Evolutionary conservation across 1,140 invertebrate genomes (phyloP), one percentile per base, ranked within the genome.

Genomic region (Delia radicum): DNA sequence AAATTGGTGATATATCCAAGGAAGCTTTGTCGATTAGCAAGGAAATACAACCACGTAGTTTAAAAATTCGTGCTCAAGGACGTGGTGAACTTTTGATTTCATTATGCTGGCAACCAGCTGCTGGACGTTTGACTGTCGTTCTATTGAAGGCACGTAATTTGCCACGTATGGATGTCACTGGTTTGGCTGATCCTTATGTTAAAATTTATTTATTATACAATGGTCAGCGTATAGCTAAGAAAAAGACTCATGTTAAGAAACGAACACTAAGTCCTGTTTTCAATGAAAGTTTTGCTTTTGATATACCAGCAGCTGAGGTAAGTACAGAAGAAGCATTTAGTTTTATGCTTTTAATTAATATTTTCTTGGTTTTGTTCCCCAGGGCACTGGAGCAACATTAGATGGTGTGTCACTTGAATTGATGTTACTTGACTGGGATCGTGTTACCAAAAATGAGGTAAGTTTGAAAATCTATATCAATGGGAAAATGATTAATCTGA

Each of bases 221-320:
- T 87, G 95, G 95, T n/a, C 96, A 99, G 86, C 91, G 97, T 75
- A 96, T 99, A 78, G 95, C 96, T 55, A 99, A 99, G 89, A 99
- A 99, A 90, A 99, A 99, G 89, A 99, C 98, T 0, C 97, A 98
- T 84, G 96, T 99, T 27, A 99, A 99, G 89, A 99, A 98, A 86
- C 91, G 96, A 33, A 99, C 98, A 3, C 88, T 98, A 73, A 98
- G 97, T 88, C 98, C 98, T 0, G 96, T 99, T 65, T 99, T 98
- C 89, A 99, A 99, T 88, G 98, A 99, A 88, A 97, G 95, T 21
- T 99, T 95, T 84, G 93, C 94, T 21, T 95, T 95, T 82, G 94
- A 95, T 75, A 93, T 95, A 77, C 94, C 94, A 0, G 88, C 87
- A 37, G 86, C 87, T 24, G 88, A 88, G 78, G 87, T 87, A 65